Conservation (phyloP, 2,113 vertebrate species). For the Macaca mulatta region DNA sequence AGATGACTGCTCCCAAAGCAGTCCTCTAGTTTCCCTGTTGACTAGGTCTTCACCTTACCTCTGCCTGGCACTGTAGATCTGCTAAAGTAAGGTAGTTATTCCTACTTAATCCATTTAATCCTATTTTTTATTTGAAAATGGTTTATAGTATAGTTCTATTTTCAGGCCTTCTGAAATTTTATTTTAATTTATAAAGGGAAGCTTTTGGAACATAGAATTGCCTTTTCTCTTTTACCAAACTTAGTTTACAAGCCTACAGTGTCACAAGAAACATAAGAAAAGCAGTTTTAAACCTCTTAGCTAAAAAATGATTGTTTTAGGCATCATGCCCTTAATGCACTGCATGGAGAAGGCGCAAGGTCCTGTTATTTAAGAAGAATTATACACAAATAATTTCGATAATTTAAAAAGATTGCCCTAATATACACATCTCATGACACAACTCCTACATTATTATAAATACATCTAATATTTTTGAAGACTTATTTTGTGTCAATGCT, state of each 20-base stretch:
- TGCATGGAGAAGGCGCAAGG: neutral
- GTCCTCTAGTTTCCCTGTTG: neutral
- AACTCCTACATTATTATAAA: neutral
- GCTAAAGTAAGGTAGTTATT: neutral
- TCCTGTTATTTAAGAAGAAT: neutral
- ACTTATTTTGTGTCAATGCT: neutral
- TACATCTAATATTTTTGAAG: neutral
- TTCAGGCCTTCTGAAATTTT: neutral
- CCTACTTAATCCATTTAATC: neutral
- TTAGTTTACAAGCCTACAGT: neutral
- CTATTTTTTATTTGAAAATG: slow-evolving; percentile 4
- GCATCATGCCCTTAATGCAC: neutral
- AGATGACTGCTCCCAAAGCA: neutral
- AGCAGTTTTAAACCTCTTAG: slow-evolving; percentile 15
- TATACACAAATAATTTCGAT: slow-evolving; percentile 29
- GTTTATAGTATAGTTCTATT: neutral
- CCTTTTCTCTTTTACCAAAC: neutral
- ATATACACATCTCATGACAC: neutral
- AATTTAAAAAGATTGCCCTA: neutral
- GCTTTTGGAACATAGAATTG: slow-evolving; percentile 13
- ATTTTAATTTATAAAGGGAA: slow-evolving; percentile 23
- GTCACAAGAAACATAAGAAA: neutral
- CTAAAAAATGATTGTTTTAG: neutral
- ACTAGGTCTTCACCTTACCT: neutral
- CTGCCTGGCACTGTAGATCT: neutral